Percentiles rank a stretch among this genome's conserved stretches.
Conservation (phyloP, 2,888 invertebrate genomes). For the Diplolepis rosae region DNA sequence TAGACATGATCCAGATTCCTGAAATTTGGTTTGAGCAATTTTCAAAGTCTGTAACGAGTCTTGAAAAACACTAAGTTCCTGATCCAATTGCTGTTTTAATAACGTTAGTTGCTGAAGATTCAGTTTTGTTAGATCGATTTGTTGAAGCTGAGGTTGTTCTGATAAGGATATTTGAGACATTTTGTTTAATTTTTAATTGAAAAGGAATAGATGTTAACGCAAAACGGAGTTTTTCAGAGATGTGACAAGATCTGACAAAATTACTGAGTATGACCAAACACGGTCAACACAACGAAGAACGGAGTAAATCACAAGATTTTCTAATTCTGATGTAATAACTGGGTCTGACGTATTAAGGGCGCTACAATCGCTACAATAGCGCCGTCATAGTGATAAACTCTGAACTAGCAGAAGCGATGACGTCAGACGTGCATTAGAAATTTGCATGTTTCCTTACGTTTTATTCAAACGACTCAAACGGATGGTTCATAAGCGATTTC, state of each 20-base stretch:
- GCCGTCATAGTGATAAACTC: background rate
- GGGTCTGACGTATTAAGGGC: background rate
- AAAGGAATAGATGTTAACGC: too few species aligned
- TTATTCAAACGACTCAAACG: too few species aligned
- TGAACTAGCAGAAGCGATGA: too few species aligned
- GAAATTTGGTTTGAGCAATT: slow-evolving; percentile 92
- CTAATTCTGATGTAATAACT: background rate
- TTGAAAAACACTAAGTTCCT: slow-evolving; percentile 92
- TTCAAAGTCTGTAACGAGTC: slow-evolving; percentile 92
- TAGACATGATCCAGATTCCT: slow-evolving; percentile 89
- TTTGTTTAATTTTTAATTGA: slow-evolving; percentile 23
- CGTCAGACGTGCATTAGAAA: too few species aligned
- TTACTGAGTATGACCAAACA: slow-evolving; percentile 36
- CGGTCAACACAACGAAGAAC: slow-evolving; percentile 25
- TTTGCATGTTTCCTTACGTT: too few species aligned
- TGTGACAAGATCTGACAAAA: background rate
- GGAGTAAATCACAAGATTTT: background rate
- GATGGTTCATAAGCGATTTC: too few species aligned
- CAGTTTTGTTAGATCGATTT: slow-evolving; percentile 87
- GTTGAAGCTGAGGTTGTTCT: slow-evolving; percentile 81
- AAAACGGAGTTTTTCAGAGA: background rate
- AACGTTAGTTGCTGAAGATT: slow-evolving; percentile 87
- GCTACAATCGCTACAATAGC: background rate
- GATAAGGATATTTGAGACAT: slow-evolving; percentile 77
- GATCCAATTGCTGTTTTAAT: slow-evolving; percentile 90